Base-by-base conservation (phyloP, 2,888 invertebrate species). In the Melinaea menophilus region DNA sequence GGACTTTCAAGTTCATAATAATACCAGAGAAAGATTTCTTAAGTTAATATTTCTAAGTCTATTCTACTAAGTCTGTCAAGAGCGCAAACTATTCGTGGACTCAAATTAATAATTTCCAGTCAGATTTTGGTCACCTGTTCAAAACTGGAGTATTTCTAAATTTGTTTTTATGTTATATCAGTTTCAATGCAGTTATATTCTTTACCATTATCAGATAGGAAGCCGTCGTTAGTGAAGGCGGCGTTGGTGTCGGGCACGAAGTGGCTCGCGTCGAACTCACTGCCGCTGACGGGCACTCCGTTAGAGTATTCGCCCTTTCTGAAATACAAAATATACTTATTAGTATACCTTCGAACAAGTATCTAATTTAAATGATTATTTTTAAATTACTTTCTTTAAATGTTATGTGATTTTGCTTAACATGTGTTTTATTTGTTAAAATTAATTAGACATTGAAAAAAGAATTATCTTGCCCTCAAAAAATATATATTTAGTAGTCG, bases 251-350 rank as follows among this genome's bases (percentile, higher is more conserved):
- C 91, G 0, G 91, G 88, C 3, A 91, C 85, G 69, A 83, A 91
- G 69, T 90, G 91, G 68, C 91, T 91, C 55, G 91, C 91, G 63
- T 91, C 91, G 65, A 91, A 91, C 75, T 91, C 91, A 61, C 91
- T 91, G 13, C 91, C 90, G 59, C 90, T 88, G 5, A 85, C 84
- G 3, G 82, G 80, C 0, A 80, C 83, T 0, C 82, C 83, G 13
- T 73, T 76, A 11, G 73, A 74, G 69, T 85, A 88, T 7, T 86
- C 87, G 0, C 79, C 78, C 67, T 85, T 86, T 72, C 88, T 88
- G 65, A 11, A 67, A 68, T 13, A 59, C n/a, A 22, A 58, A 51
- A 56, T 9, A 45, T 46, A 13, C 3, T 7, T 46, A 46, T 7
- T 12, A n/a, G 9, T 46, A 12, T 12, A 46, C 7, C 46, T 5